Conservation (phyloP, 1,140 invertebrate species). For the Procambarus clarkii region DNA sequence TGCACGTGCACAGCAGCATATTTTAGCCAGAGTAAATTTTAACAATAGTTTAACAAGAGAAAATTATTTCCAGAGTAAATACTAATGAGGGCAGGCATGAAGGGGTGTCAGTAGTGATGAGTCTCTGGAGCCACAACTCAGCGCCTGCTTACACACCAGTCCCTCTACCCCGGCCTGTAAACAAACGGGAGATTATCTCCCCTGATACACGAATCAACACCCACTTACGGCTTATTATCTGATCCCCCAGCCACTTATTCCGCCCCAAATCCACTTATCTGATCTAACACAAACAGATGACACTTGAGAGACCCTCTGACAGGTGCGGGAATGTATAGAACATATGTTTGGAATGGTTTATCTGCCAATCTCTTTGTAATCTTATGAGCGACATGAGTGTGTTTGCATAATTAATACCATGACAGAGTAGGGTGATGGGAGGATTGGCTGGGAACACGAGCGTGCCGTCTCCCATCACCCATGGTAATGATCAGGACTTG, state of each 20-base stretch:
- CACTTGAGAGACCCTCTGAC: slow-evolving; percentile 33
- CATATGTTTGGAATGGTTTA: slow-evolving; percentile 53
- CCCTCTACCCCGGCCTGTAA: not conserved
- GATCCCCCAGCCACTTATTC: slow-evolving; percentile 50
- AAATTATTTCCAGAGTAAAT: too few species aligned
- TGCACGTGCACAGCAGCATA: too few species aligned
- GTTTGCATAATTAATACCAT: slow-evolving; percentile 40
- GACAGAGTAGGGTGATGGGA: not conserved
- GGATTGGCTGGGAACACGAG: not conserved
- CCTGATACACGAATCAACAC: slow-evolving; percentile 22
- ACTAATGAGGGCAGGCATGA: too few species aligned
- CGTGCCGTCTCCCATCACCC: not conserved
- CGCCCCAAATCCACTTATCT: slow-evolving; percentile 58
- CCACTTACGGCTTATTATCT: slow-evolving; percentile 35
- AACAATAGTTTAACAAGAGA: too few species aligned
- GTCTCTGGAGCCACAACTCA: not conserved
- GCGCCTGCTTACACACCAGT: not conserved
- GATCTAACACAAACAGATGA: slow-evolving; percentile 58
- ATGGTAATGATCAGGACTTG: not conserved
- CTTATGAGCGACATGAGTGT: slow-evolving; percentile 16
- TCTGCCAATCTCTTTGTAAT: slow-evolving; percentile 42
- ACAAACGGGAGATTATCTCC: not conserved
- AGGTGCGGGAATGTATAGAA: slow-evolving; percentile 36
- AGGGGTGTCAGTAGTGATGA: too few species aligned
- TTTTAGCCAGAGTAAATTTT: too few species aligned